These are phyloP conservation scores for Fulmarus glacialis DNA, from an alignment of 2,113 vertebrate genomes.

Conservation along the genomic window DNA sequence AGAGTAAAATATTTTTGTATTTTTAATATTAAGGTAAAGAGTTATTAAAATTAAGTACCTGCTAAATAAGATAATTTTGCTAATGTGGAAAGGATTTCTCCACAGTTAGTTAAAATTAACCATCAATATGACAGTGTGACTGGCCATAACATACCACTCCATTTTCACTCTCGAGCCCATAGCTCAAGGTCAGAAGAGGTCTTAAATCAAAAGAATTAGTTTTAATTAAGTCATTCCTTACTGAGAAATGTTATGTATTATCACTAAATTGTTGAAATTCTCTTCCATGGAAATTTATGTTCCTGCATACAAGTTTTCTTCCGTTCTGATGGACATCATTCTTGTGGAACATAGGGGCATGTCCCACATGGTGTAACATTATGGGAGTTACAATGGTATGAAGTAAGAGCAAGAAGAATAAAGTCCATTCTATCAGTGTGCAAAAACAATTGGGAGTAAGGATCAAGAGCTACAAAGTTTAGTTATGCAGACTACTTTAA, in stretches of 20 bases:
- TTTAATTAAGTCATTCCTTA: background rate
- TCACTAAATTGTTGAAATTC: background rate
- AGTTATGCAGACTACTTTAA: background rate
- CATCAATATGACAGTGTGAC: background rate
- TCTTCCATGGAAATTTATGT: background rate
- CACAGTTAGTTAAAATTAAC: background rate
- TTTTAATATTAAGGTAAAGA: background rate
- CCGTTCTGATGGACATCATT: fast-evolving
- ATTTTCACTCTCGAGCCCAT: background rate
- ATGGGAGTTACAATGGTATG: background rate
- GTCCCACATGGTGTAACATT: background rate
- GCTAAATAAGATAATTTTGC: background rate
- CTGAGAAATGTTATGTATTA: background rate
- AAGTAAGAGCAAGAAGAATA: background rate
- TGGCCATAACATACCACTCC: background rate
- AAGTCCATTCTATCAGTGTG: background rate
- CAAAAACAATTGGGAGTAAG: background rate
- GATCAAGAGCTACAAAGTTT: background rate
- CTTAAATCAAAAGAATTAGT: background rate
- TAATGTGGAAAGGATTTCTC: background rate
- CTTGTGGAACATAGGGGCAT: background rate
- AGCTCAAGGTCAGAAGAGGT: background rate
- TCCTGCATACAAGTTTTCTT: background rate
- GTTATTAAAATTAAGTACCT: background rate
- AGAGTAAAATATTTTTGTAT: background rate